Percentiles rank a stretch among this genome's conserved stretches.
Evolutionary conservation across 2,888 invertebrate species (phyloP).

Genomic region (Coleophora flavipennella): DNA sequence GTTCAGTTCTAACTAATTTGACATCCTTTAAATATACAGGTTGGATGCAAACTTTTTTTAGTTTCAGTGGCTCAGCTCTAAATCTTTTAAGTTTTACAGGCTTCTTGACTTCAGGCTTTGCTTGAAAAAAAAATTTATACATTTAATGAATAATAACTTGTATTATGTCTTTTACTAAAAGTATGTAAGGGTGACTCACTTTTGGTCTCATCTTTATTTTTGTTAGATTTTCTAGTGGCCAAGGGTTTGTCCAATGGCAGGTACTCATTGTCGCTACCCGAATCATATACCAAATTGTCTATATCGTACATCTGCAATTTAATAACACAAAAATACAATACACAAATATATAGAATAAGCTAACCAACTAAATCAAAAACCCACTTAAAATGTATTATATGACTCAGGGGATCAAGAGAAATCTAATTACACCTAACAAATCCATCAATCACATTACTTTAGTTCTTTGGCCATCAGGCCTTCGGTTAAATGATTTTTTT

Average conservation of each 20-base stretch:
- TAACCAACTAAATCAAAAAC: no score
- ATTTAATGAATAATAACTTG: no score
- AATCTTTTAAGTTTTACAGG: neutral
- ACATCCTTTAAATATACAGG: slow-evolving; percentile 33
- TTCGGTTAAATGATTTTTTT: neutral
- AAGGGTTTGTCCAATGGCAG: slow-evolving; percentile 7
- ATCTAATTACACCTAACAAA: no score
- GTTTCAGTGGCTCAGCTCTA: no score
- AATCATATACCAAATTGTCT: slow-evolving; percentile 12
- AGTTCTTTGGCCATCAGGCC: neutral
- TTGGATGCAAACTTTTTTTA: slow-evolving; percentile 23
- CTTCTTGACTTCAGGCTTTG: neutral
- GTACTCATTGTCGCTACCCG: slow-evolving; percentile 19
- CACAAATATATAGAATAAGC: no score
- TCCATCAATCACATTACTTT: no score
- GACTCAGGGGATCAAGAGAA: no score
- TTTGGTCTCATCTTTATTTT: slow-evolving; percentile 6
- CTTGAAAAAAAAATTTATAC: no score
- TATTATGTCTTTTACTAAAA: no score
- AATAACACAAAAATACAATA: neutral
- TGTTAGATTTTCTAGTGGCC: slow-evolving; percentile 8
- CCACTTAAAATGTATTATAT: no score
- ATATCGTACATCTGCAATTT: slow-evolving; percentile 19
- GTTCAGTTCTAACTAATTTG: slow-evolving; percentile 16
- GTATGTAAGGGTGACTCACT: neutral